These are phyloP conservation scores for Drosophila gunungcola DNA, from an alignment of 1,140 invertebrate species.

Conservation along the genomic window DNA sequence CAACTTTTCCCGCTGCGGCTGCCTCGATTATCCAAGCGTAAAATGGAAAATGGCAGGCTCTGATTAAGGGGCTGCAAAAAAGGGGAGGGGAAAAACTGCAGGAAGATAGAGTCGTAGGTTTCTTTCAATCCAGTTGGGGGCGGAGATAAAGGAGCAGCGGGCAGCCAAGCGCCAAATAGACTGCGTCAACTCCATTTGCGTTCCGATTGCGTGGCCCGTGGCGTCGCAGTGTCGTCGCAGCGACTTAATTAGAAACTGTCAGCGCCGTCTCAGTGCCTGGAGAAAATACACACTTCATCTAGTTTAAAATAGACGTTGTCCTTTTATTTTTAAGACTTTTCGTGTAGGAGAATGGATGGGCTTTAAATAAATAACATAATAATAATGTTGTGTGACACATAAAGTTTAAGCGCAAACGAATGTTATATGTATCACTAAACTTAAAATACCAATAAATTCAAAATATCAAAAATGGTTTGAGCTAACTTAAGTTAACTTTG, in stretches of 20 bases:
- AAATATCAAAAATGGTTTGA: no score
- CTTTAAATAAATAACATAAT: no score
- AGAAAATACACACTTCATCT: neutral
- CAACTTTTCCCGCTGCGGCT: conserved; percentile 46
- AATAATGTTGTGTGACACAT: no score
- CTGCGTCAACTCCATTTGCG: conserved; percentile 62
- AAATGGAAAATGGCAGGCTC: conserved; percentile 71
- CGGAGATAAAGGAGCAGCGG: neutral
- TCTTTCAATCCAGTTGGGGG: conserved; percentile 2
- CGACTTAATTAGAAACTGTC: conserved; percentile 62
- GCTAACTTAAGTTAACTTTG: no score
- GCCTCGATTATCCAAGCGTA: conserved; percentile 60
- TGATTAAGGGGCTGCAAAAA: conserved; percentile 20
- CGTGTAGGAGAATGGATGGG: no score
- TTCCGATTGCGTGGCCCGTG: conserved; percentile 30
- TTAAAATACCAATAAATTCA: no score
- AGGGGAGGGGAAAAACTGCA: conserved; percentile 9
- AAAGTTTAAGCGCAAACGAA: no score
- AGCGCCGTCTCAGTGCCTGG: conserved; percentile 16
- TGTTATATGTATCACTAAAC: no score
- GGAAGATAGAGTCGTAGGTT: neutral
- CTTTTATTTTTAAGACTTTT: neutral
- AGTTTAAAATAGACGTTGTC: neutral
- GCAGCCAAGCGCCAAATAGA: conserved; percentile 77
- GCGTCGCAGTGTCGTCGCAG: conserved; percentile 39